Percentiles rank a stretch among this genome's conserved stretches.
Conservation (phyloP, 2,113 vertebrate genomes). For the Athene cunicularia region DNA sequence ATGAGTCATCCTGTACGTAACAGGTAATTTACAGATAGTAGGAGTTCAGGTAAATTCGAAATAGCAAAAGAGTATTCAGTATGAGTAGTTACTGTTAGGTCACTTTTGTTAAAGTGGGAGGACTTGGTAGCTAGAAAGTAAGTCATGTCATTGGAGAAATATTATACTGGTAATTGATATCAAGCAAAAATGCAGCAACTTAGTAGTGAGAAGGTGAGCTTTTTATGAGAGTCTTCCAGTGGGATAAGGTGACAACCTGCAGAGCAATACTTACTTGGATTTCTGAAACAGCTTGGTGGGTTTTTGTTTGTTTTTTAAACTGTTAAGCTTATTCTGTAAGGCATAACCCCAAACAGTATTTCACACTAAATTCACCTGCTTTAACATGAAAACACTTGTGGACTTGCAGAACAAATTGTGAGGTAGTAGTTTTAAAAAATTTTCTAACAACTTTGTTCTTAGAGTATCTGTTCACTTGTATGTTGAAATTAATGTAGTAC, state of each 20-base stretch:
- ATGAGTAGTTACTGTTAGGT: background rate
- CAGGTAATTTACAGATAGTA: background rate
- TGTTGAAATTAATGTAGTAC: background rate
- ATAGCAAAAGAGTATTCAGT: background rate
- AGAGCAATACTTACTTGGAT: background rate
- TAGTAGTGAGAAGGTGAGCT: background rate
- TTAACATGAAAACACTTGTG: background rate
- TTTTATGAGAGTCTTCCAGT: background rate
- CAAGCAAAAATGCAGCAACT: background rate
- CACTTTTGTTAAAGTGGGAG: background rate
- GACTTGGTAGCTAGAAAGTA: background rate
- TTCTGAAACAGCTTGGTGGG: background rate
- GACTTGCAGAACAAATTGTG: background rate
- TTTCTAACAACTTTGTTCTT: background rate
- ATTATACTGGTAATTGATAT: background rate
- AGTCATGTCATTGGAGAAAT: background rate
- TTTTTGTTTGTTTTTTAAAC: background rate
- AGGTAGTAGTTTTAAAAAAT: background rate
- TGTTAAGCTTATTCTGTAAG: background rate
- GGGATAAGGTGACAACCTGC: background rate
- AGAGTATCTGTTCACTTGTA: background rate
- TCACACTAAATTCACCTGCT: background rate
- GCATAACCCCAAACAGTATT: background rate
- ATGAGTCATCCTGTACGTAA: background rate
- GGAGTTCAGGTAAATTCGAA: background rate